Conservation (phyloP, 2,797 vertebrate genomes). For the Antrozous pallidus region DNA sequence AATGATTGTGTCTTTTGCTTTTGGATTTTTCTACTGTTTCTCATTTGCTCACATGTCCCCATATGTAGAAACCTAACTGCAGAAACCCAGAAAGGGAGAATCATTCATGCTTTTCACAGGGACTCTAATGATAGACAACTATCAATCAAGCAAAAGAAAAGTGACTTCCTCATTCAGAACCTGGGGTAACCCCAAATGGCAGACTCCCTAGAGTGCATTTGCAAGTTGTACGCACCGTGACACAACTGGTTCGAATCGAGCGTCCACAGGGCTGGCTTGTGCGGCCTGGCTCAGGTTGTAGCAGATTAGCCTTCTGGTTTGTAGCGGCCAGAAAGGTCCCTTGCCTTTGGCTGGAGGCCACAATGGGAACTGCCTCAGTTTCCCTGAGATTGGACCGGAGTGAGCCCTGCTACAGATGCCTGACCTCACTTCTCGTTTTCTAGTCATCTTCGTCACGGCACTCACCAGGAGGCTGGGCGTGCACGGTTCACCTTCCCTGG, state of each 20-base stretch:
- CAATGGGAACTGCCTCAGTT: background rate
- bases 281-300: background rate
- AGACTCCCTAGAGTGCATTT: background rate
- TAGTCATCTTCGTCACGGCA: background rate
- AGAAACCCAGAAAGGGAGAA: background rate
- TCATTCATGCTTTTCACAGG: background rate
- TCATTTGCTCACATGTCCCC: accelerated
- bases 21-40: background rate
- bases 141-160: background rate
- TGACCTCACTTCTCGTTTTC: no score
- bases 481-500: background rate
- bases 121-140: background rate
- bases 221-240: background rate
- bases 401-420: background rate
- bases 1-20: background rate
- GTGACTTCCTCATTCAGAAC: background rate
- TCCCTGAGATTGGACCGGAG: background rate
- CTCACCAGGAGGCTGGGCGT: background rate
- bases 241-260: background rate
- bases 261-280: background rate
- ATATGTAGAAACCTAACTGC: background rate
- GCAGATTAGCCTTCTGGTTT: background rate
- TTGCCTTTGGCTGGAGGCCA: background rate
- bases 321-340: background rate
- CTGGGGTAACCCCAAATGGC: background rate